Evolutionary conservation across 1,140 invertebrate species (phyloP).

Genomic region (Asobara japonica): DNA sequence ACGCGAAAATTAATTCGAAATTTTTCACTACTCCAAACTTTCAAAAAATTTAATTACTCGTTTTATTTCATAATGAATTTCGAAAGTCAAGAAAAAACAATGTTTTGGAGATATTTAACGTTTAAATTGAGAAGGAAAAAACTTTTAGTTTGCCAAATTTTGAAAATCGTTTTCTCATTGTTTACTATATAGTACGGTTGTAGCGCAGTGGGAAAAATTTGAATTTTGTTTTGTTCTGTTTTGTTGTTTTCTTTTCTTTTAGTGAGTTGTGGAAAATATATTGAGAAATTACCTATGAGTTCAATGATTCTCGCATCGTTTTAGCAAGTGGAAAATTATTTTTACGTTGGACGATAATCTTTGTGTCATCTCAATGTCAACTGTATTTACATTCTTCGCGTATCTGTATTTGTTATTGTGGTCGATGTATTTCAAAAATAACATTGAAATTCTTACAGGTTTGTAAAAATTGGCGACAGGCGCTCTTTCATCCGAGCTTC

Average conservation of each 20-base stretch:
- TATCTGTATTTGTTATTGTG: neutral
- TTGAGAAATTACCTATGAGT: neutral
- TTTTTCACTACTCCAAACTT: too few species aligned
- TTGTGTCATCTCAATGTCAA: constrained; percentile 12
- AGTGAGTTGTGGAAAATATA: neutral
- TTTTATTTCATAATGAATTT: too few species aligned
- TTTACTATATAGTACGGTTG: too few species aligned
- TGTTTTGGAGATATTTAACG: too few species aligned
- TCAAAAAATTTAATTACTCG: too few species aligned
- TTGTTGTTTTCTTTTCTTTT: constrained; percentile 4
- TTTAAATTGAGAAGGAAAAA: too few species aligned
- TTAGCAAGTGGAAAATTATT: neutral
- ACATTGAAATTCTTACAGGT: constrained; percentile 47
- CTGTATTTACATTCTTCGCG: constrained; percentile 1
- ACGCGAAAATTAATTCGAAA: neutral
- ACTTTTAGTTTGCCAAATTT: too few species aligned
- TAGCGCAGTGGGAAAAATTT: too few species aligned
- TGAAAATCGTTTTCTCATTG: too few species aligned
- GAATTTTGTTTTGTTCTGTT: neutral
- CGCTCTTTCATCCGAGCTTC: constrained; percentile 71
- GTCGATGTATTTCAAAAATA: constrained; percentile 7
- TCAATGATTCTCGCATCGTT: neutral
- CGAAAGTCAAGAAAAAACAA: too few species aligned
- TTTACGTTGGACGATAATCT: neutral
- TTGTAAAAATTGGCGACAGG: constrained; percentile 72